Evolutionary conservation across 1,140 invertebrate species (phyloP), one percentile per base, ranked within the genome.

Genomic region (Drosophila kurseongensis): DNA sequence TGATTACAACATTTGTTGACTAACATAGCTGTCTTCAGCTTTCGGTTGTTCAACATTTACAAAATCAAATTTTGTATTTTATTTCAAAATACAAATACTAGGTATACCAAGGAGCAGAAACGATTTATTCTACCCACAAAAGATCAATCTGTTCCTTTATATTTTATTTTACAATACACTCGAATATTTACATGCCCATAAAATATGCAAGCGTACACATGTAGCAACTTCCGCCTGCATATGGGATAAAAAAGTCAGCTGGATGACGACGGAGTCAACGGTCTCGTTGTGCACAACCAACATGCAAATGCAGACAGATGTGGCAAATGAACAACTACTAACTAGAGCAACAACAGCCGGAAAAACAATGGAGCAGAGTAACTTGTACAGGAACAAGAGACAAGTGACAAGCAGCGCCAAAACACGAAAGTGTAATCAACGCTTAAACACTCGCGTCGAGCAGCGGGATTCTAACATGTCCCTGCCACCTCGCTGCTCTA

Each of bases 341-440:
- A 67, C 18, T 32, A 57, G 52, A 65, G 57, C 48, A 78, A 56
- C 23, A 63, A 57, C 42, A 60, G 50, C 51, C 62, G 58, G 45
- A 71, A 63, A 45, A 62, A 61, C 69, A 76, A 50, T 72, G 44
- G 42, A 71, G 68, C 44, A 10, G 23, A 66, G 47, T 59, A 65
- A 52, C 59, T 75, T 68, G 36, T 61, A 69, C 55, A 75, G 78
- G 50, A 71, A 60, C 61, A 75, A 78, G 75, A 88, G 83, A 75
- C 75, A 86, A 88, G 65, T 78, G 81, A 82, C 76, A 72, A 71
- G 75, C 80, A 77, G 75, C 67, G 74, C 63, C 75, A 78, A 78
- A 88, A 83, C 83, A 88, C 84, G 84, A 89, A 89, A 88, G 73
- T 88, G 84, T 88, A 88, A 88, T 88, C 83, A 88, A 89, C 83